phyloP scores from a whole-genome alignment of 1,140 invertebrate genomes.

The Sinonovacula constricta region DNA sequence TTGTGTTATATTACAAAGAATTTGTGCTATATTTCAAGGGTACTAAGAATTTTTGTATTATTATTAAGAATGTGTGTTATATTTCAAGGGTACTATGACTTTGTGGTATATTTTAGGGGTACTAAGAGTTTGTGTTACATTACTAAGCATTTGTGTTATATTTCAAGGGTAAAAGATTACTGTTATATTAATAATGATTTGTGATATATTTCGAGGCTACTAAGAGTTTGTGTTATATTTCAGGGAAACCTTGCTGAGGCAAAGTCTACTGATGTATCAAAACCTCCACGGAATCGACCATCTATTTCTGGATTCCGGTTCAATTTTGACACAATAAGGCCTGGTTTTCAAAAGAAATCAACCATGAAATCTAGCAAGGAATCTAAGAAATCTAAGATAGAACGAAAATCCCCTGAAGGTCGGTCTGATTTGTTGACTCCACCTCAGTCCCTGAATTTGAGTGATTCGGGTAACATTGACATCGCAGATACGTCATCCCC shows the following conservation, averaged over 20 bases:
- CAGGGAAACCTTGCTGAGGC: slow-evolving; percentile 36
- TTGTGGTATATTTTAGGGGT: too few species aligned
- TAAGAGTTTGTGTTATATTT: slow-evolving; percentile 2
- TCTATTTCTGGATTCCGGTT: slow-evolving; percentile 44
- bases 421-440: slow-evolving; percentile 65
- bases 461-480: slow-evolving; percentile 78
- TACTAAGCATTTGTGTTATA: too few species aligned
- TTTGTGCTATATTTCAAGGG: too few species aligned
- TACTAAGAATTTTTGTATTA: too few species aligned
- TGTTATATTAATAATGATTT: too few species aligned
- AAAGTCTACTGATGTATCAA: not conserved
- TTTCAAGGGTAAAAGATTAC: too few species aligned
- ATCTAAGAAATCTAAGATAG: slow-evolving; percentile 47
- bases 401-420: slow-evolving; percentile 31
- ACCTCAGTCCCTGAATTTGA: slow-evolving; percentile 72
- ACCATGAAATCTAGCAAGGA: slow-evolving; percentile 57
- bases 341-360: slow-evolving; percentile 50
- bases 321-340: slow-evolving; percentile 51
- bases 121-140: too few species aligned
- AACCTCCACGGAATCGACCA: slow-evolving; percentile 17
- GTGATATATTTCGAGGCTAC: too few species aligned
- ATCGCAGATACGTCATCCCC: slow-evolving; percentile 77
- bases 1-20: too few species aligned
- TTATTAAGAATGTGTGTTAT: too few species aligned
- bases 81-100: too few species aligned